Conservation (phyloP, 2,113 vertebrate species). For the Tichodroma muraria region DNA sequence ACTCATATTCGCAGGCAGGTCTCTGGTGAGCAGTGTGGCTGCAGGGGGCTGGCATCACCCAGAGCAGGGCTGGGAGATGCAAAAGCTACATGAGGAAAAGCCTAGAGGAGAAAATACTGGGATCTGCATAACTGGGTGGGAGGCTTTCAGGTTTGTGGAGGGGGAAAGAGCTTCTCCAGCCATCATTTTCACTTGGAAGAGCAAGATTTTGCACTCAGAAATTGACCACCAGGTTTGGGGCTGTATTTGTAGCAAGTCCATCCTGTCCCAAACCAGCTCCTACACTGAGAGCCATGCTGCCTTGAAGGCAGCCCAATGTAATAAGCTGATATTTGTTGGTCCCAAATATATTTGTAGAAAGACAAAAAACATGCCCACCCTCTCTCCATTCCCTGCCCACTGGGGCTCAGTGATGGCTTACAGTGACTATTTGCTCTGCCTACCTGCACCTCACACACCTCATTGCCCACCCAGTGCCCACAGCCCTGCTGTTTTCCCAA, state of each 20-base stretch:
- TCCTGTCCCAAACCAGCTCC: background rate
- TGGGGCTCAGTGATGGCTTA: background rate
- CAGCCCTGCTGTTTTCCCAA: background rate
- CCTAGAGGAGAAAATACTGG: background rate
- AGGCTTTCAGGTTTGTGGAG: too few relatives aligned
- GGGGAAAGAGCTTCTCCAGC: background rate
- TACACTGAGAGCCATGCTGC: background rate
- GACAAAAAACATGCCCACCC: background rate
- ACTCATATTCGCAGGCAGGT: background rate
- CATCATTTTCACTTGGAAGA: background rate
- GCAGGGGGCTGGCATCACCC: background rate
- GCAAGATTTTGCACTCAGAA: background rate
- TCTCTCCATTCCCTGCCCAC: background rate
- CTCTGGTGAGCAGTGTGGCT: background rate
- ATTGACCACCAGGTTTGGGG: background rate
- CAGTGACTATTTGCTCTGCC: background rate
- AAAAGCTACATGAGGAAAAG: background rate
- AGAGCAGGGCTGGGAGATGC: background rate
- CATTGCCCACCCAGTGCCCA: background rate
- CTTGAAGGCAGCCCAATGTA: background rate
- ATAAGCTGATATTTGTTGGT: background rate
- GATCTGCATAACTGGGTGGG: background rate
- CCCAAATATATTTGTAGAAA: background rate
- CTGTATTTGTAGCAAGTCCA: background rate
- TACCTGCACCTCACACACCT: accelerated